These are phyloP conservation scores for Mellivora capensis DNA, from an alignment of 2,113 vertebrate species.

Conservation along the genomic window DNA sequence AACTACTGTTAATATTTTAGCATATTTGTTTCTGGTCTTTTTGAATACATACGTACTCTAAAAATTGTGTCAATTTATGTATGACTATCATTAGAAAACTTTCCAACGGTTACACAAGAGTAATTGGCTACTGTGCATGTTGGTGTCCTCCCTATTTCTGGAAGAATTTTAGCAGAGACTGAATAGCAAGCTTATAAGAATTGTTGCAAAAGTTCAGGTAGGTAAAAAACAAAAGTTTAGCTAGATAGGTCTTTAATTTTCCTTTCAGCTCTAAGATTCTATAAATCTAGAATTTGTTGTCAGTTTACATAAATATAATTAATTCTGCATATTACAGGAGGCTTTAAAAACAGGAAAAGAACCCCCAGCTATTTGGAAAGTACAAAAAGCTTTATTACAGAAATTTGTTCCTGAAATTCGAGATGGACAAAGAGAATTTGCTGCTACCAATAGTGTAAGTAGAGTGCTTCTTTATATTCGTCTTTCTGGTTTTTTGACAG, in stretches of 20 bases:
- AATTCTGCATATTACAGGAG: slow-evolving; percentile 81
- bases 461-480: slow-evolving; percentile 35
- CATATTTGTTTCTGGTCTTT: neutral
- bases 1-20: slow-evolving; percentile 7
- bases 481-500: neutral
- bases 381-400: slow-evolving; percentile 98
- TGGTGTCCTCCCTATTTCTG: neutral
- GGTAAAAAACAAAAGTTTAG: neutral
- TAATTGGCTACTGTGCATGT: neutral
- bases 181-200: neutral
- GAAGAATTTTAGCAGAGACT: slow-evolving; percentile 11
- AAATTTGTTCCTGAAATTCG: slow-evolving; percentile 98
- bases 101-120: neutral
- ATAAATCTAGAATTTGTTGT: slow-evolving; percentile 17
- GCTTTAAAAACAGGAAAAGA: slow-evolving; percentile 92
- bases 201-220: neutral
- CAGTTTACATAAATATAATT: slow-evolving; percentile 24
- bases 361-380: slow-evolving; percentile 99
- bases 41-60: neutral
- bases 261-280: neutral
- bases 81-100: neutral
- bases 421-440: slow-evolving; percentile 95
- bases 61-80: neutral
- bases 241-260: slow-evolving; percentile 32
- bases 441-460: slow-evolving; percentile 98